Evolutionary conservation across 1,140 invertebrate genomes (phyloP), one percentile per base, ranked within the genome.

Genomic region (Gryllus bimaculatus): DNA sequence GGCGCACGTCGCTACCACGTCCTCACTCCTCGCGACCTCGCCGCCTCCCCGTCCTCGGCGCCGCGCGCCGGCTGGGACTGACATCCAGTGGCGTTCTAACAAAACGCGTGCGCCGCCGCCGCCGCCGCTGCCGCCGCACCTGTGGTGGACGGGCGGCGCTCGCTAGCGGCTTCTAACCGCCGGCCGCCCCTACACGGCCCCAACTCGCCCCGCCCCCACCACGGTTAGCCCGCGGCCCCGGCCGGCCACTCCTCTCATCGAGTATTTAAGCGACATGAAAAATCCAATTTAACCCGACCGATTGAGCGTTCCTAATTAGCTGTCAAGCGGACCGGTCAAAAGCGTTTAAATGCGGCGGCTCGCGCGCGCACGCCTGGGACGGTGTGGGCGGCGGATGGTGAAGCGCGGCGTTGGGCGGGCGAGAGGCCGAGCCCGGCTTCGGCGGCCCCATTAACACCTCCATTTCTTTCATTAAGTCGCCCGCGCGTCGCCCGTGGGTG

Each of bases 221-320:
- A 2, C 26, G 26, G 26, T 5, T n/a, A 5, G 26, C 26, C 26
- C 26, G 26, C 26, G 26, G 26, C 26, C 26, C 26, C 1, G 26
- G 1, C 54, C 0, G 54, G 0, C 54, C 0, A 1, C 54, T 13
- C 54, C 54, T 7, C 5, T 5, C 7, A 1, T 66, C 54, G 54
- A 66, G 54, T 66, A 66, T 66, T 66, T 66, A 66, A 66, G 54
- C 54, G 18, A 66, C n/a, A 66, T 66, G 10, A 66, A 66, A n/a
- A 66, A 66, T 66, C 54, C 54, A 66, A 66, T n/a, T n/a, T 66
- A 66, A 66, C 54, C 54, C 54, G 54, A 66, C 54, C 54, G 54
- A 66, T 66, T 66, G 54, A 66, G 54, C 54, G 54, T 66, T 66
- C n/a, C n/a, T n/a, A n/a, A n/a, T 3, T 66, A 66, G 54, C 54